phyloP scores from a whole-genome alignment of 2,113 vertebrate genomes.

The Speoplatyrhinus poulsoni region DNA sequence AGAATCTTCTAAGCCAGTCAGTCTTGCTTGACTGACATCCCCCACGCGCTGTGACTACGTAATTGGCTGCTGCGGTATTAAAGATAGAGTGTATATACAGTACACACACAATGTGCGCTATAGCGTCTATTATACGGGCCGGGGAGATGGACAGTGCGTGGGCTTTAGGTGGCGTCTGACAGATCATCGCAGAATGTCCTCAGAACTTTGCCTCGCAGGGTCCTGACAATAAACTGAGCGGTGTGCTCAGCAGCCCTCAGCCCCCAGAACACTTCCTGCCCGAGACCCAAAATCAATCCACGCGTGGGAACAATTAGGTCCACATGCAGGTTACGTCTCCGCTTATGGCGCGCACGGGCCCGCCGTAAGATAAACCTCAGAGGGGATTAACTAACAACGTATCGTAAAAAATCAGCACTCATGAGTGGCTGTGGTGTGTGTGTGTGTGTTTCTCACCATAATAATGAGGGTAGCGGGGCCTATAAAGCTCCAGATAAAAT shows the following conservation, averaged over 20 bases:
- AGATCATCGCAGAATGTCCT: conserved; percentile 29
- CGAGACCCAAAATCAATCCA: conserved; percentile 35
- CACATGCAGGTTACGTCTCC: conserved; percentile 23
- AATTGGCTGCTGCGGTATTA: conserved; percentile 13
- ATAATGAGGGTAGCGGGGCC: conserved; percentile 98
- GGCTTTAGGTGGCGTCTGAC: not conserved
- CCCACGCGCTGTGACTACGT: not conserved
- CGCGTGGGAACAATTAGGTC: conserved; percentile 36
- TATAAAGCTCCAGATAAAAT: conserved; percentile 99
- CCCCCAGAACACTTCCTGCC: too few relatives aligned
- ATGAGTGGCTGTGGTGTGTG: conserved; percentile 15
- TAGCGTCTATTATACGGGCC: not conserved
- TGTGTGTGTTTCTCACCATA: conserved; percentile 83
- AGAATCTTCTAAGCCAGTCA: conserved; percentile 6
- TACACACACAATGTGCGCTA: not conserved
- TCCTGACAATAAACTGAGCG: conserved; percentile 35
- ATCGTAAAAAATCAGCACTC: conserved; percentile 16
- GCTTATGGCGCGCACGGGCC: conserved; percentile 7
- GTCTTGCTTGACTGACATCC: conserved; percentile 2
- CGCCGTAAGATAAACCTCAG: conserved; percentile 24
- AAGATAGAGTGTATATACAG: not conserved
- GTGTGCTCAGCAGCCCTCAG: not conserved
- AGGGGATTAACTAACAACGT: conserved; percentile 27
- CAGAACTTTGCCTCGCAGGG: conserved; percentile 2
- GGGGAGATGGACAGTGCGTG: conserved; percentile 15